phyloP scores from a whole-genome alignment of 2,797 vertebrate species.

The Oryzias dopingdopingensis region DNA sequence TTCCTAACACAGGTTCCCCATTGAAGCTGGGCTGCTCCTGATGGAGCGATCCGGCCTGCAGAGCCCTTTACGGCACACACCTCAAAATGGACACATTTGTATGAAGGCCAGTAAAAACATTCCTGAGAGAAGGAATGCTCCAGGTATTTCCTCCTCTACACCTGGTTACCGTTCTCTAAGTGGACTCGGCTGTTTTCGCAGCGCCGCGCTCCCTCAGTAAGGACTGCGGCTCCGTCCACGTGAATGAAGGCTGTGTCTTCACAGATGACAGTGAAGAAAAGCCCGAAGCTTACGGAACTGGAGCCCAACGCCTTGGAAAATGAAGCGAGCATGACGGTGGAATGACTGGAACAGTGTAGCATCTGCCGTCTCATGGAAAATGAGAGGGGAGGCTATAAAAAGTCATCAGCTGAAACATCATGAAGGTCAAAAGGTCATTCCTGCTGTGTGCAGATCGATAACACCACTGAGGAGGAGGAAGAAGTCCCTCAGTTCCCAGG shows the following conservation, averaged over 20 bases:
- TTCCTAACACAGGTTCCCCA: conserved; percentile 70
- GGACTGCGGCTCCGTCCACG: conserved; percentile 43
- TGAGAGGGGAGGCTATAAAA: conserved; percentile 22
- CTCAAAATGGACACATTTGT: conserved; percentile 77
- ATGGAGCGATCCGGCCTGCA: conserved; percentile 72
- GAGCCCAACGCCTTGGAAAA: conserved; percentile 21
- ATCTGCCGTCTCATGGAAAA: background rate
- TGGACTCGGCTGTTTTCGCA: conserved; percentile 62
- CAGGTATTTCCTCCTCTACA: conserved; percentile 77
- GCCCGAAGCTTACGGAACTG: background rate
- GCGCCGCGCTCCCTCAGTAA: conserved; percentile 44
- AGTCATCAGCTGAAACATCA: conserved; percentile 12
- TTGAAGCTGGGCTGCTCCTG: conserved; percentile 68
- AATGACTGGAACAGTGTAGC: background rate
- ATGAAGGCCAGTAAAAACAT: conserved; percentile 77
- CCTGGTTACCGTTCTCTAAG: conserved; percentile 75
- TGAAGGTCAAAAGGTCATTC: conserved; percentile 28
- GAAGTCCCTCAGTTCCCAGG: background rate
- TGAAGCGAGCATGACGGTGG: conserved; percentile 16
- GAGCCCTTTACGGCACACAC: conserved; percentile 75
- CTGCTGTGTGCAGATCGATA: background rate
- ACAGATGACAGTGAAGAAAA: conserved; percentile 37
- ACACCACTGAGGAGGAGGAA: too few relatives aligned
- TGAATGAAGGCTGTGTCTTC: conserved; percentile 53
- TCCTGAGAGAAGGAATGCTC: conserved; percentile 69